Conservation (phyloP, 2,113 vertebrate genomes). For the pig (Sus scrofa) region T2T-Sscrofa CM000821.6:51958501-51959000, state of each 20-base stretch:
- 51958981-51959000: slow-evolving; percentile 77
- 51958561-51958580: slow-evolving; percentile 4
- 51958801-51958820: neutral
- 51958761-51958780: neutral
- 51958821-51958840: neutral
- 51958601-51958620: slow-evolving; percentile 30
- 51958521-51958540: neutral
- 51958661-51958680: slow-evolving; percentile 79
- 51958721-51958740: slow-evolving; percentile 41
- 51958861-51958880: slow-evolving; percentile 34
- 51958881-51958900: slow-evolving; percentile 60
- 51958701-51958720: slow-evolving; percentile 10
- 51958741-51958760: neutral
- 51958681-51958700: slow-evolving; percentile 51
- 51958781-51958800: neutral
- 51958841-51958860: neutral
- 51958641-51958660: slow-evolving; percentile 42
- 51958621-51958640: slow-evolving; percentile 64
- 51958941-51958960: slow-evolving; percentile 72
- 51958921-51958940: slow-evolving; percentile 71
- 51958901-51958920: slow-evolving; percentile 62
- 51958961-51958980: slow-evolving; percentile 79
- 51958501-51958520: neutral
- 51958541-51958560: neutral
- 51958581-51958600: slow-evolving; percentile 16